These are phyloP conservation scores for Haemorhous mexicanus DNA, from an alignment of 2,113 vertebrate species.

Conservation along the genomic window DNA sequence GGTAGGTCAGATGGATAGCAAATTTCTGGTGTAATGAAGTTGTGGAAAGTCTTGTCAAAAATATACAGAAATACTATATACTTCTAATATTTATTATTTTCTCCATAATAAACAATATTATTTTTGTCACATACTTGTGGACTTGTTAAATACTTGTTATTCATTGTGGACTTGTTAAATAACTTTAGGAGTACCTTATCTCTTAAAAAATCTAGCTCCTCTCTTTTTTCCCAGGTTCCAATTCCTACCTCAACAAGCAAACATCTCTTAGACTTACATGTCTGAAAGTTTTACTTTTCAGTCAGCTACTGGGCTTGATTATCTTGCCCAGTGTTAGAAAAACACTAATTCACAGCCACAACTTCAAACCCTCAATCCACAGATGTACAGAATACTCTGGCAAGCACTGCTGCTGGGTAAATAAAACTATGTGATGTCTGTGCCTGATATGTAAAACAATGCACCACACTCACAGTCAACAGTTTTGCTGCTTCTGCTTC, in stretches of 20 bases:
- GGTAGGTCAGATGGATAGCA: neutral
- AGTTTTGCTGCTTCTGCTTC: neutral
- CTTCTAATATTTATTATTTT: neutral
- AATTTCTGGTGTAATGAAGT: neutral
- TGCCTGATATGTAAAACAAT: neutral
- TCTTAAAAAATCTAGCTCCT: neutral
- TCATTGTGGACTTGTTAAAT: neutral
- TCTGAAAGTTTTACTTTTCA: neutral
- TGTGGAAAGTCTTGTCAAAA: neutral
- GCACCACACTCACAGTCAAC: neutral
- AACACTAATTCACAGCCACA: neutral
- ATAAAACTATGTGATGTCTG: neutral
- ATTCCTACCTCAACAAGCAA: neutral
- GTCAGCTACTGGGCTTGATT: neutral
- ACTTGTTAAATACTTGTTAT: neutral
- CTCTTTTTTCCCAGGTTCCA: neutral
- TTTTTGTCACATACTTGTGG: neutral
- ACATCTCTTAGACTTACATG: neutral
- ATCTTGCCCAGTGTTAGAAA: fast-evolving
- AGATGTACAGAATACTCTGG: neutral
- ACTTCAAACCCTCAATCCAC: neutral
- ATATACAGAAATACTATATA: neutral
- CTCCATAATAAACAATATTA: neutral
- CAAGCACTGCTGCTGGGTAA: neutral
- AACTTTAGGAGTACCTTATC: neutral